Conservation (phyloP, 2,113 vertebrate genomes). For the Atrichornis clamosus region DNA sequence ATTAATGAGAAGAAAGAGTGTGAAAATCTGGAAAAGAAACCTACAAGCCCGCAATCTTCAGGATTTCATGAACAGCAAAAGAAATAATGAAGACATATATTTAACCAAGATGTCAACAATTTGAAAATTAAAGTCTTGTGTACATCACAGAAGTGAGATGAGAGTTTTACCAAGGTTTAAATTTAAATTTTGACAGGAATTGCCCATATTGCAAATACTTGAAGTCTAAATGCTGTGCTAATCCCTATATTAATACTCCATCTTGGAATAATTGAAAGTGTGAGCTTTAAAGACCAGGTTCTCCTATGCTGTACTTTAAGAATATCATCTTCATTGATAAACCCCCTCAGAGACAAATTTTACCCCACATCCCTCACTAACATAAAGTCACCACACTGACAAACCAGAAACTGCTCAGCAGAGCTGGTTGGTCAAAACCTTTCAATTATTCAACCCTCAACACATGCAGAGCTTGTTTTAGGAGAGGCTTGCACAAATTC, state of each 20-base stretch:
- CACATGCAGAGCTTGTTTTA: not conserved
- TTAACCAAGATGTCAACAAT: not conserved
- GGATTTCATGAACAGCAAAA: not conserved
- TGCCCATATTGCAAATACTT: not conserved
- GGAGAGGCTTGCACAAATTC: not conserved
- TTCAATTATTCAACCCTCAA: not conserved
- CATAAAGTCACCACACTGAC: not conserved
- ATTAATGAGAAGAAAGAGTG: not conserved
- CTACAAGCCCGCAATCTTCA: not conserved
- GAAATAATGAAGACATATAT: not conserved
- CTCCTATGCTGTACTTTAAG: not conserved
- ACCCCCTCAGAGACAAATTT: not conserved
- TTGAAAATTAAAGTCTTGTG: not conserved
- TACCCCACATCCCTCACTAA: not conserved
- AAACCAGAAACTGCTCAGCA: not conserved
- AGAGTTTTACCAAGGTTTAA: not conserved
- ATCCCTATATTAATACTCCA: not conserved
- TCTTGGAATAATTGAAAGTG: not conserved
- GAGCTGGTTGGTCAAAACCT: not conserved
- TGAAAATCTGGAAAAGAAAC: not conserved
- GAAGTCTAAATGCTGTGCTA: not conserved
- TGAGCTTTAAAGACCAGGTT: not conserved
- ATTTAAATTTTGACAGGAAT: not conserved
- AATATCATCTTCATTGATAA: not conserved
- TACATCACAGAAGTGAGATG: not conserved